Evolutionary conservation across 37 sponge, comb jelly and placozoan genomes (phyloP).

Genomic region (Ianthella basta): DNA sequence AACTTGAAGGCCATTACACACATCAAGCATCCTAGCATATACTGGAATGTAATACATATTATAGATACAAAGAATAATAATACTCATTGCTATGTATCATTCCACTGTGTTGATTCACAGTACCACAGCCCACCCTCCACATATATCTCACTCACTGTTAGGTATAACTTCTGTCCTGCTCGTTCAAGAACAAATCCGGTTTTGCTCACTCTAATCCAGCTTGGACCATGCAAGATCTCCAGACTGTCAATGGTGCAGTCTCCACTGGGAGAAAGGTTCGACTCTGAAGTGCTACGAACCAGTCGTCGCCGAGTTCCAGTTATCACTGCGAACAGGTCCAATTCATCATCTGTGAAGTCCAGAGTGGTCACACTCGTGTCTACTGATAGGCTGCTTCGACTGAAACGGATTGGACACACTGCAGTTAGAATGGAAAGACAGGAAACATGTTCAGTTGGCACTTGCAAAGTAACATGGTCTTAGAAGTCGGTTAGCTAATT

Average conservation of each 20-base stretch:
- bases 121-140: too few species aligned
- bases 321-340: not conserved
- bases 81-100: too few species aligned
- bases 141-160: not conserved
- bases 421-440: too few species aligned
- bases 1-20: too few species aligned
- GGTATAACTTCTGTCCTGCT: not conserved
- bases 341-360: slow-evolving; percentile 22
- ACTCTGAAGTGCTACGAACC: slow-evolving; percentile 1
- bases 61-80: too few species aligned
- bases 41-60: too few species aligned
- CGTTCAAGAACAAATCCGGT: slow-evolving; percentile 16
- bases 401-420: slow-evolving; percentile 35
- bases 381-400: not conserved
- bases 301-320: slow-evolving; percentile 11
- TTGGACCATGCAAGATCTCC: slow-evolving; percentile 10
- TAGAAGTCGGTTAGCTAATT: too few species aligned
- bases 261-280: slow-evolving; percentile 15
- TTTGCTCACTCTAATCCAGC: not conserved
- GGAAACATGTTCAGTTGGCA: too few species aligned
- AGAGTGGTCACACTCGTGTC: slow-evolving; percentile 40
- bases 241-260: not conserved
- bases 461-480: too few species aligned
- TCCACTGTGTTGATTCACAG: too few species aligned
- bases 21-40: too few species aligned